Evolutionary conservation across 2,797 vertebrate genomes (phyloP).

Genomic region (Mastacembelus armatus): DNA sequence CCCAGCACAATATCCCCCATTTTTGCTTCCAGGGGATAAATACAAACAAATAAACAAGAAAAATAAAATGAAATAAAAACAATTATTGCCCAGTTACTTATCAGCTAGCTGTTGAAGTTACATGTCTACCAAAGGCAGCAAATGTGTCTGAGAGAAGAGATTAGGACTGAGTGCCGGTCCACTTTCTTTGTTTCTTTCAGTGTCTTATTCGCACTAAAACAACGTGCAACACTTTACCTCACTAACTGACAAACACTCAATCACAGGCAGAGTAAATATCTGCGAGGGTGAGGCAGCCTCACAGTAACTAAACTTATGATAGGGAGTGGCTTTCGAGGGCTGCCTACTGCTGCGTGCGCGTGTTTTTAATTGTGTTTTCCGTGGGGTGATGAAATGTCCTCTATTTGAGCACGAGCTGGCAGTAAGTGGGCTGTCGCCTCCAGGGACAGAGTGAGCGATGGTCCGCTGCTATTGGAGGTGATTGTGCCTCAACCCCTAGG

Average conservation of each 20-base stretch:
- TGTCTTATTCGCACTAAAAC: constrained; percentile 33
- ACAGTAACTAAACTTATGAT: constrained; percentile 60
- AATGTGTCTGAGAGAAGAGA: constrained; percentile 50
- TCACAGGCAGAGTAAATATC: constrained; percentile 68
- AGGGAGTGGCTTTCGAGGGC: constrained; percentile 37
- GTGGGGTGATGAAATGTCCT: constrained; percentile 76
- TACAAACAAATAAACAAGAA: too few species aligned
- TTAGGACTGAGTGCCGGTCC: constrained; percentile 34
- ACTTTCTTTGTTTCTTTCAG: constrained; percentile 45
- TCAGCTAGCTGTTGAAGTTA: constrained; percentile 56
- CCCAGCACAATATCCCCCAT: constrained; percentile 31
- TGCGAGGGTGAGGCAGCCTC: constrained; percentile 38
- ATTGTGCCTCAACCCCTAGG: constrained; percentile 72
- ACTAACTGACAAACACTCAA: constrained; percentile 61
- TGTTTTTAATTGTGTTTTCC: constrained; percentile 80
- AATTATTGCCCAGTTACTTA: constrained; percentile 46
- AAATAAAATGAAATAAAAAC: constrained; percentile 12
- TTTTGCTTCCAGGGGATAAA: constrained; percentile 49
- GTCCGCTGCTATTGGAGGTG: constrained; percentile 69
- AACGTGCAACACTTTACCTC: constrained; percentile 25
- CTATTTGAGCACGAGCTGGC: constrained; percentile 72
- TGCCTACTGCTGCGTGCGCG: constrained; percentile 14
- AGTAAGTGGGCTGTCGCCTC: constrained; percentile 80
- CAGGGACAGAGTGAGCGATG: constrained; percentile 78
- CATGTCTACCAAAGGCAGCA: constrained; percentile 45